These are phyloP conservation scores for Catocala nupta DNA, from an alignment of 2,888 invertebrate genomes.

Conservation along the genomic window DNA sequence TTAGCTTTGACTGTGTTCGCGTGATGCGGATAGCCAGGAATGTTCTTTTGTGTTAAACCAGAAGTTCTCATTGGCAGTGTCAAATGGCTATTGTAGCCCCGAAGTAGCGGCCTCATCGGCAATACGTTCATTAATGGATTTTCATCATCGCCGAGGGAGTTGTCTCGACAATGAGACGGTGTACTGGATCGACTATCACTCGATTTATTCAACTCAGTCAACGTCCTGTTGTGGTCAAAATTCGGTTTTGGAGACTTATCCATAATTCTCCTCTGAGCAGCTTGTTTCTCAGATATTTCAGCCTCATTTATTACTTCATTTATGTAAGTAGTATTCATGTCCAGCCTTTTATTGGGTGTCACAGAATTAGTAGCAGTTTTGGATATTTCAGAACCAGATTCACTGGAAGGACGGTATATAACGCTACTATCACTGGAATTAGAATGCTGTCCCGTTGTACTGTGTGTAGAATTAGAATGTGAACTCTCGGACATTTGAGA, in stretches of 20 bases:
- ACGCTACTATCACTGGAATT: constrained; percentile 92
- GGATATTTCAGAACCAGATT: constrained; percentile 89
- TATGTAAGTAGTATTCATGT: constrained; percentile 84
- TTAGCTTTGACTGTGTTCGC: constrained; percentile 86
- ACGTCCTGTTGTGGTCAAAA: constrained; percentile 73
- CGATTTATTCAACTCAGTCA: constrained; percentile 69
- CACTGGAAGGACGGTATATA: constrained; percentile 91
- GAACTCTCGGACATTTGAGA: constrained; percentile 91
- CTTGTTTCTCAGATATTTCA: constrained; percentile 82
- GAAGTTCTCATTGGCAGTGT: constrained; percentile 90
- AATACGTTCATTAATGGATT: constrained; percentile 93
- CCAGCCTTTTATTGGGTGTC: constrained; percentile 83
- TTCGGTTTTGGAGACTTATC: constrained; percentile 67
- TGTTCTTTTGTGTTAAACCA: constrained; percentile 80
- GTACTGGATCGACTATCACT: constrained; percentile 80
- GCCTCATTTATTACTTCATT: constrained; percentile 86
- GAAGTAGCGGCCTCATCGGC: constrained; percentile 96
- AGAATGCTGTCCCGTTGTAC: constrained; percentile 90
- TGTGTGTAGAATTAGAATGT: constrained; percentile 86
- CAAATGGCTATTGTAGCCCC: constrained; percentile 93
- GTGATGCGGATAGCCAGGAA: constrained; percentile 82
- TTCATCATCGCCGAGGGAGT: constrained; percentile 89
- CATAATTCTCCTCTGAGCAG: constrained; percentile 72
- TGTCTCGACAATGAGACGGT: constrained; percentile 84
- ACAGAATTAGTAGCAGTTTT: constrained; percentile 71